These are phyloP conservation scores for Lithophane semibrunnea DNA, from an alignment of 2,888 invertebrate species.

Conservation along the genomic window DNA sequence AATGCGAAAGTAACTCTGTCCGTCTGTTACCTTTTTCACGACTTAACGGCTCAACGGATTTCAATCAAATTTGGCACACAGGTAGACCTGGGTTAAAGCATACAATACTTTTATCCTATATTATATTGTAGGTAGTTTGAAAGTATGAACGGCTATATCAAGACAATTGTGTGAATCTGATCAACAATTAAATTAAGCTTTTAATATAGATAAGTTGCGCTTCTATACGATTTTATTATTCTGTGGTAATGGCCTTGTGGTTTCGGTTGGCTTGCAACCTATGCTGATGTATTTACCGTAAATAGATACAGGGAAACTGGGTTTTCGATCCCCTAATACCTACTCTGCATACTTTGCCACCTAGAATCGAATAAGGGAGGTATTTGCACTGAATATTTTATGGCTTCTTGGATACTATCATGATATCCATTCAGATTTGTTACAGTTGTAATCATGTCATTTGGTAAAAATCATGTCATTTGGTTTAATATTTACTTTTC, in stretches of 20 bases:
- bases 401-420: constrained; percentile 2
- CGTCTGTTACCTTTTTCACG: neutral
- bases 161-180: neutral
- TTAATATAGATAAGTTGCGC: neutral
- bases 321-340: constrained; percentile 43
- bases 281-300: constrained; percentile 59
- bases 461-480: neutral
- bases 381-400: constrained; percentile 25
- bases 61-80: neutral
- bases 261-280: constrained; percentile 51
- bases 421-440: neutral
- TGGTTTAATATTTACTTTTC: neutral
- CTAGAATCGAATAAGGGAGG: constrained; percentile 22
- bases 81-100: no score
- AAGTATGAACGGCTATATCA: neutral
- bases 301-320: constrained; percentile 54
- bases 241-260: constrained; percentile 61
- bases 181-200: neutral
- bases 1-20: neutral
- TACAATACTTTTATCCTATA: no score
- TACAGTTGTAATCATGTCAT: neutral
- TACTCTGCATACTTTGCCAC: constrained; percentile 26
- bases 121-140: no score
- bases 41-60: neutral
- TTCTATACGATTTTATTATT: constrained; percentile 34